A percentile compares a stretch with the other conserved stretches of the same genome.
Conservation (phyloP, 2,797 vertebrate species). For the Xenopus petersii region DNA sequence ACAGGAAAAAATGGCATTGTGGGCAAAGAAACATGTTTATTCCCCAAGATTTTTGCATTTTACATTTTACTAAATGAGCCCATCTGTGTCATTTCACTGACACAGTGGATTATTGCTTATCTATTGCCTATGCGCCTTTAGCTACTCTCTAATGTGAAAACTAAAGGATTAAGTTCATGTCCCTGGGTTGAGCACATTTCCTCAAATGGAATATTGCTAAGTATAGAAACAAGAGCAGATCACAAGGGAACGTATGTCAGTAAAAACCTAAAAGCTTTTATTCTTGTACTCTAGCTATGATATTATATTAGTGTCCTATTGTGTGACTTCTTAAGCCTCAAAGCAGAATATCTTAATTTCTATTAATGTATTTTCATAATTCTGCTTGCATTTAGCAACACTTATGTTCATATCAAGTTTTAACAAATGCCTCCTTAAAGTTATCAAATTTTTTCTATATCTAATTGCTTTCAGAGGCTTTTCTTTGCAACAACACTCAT, state of each 20-base stretch:
- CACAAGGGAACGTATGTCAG: constrained; percentile 47
- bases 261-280: constrained; percentile 53
- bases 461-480: no score
- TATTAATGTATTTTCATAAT: no score
- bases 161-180: constrained; percentile 50
- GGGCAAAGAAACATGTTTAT: no score
- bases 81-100: background rate
- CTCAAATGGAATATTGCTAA: constrained; percentile 56
- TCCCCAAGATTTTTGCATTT: no score
- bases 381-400: no score
- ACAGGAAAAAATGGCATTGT: no score
- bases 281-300: constrained; percentile 41
- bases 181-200: constrained; percentile 52
- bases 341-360: no score
- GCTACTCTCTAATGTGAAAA: constrained; percentile 32
- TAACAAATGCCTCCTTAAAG: no score
- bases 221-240: constrained; percentile 59
- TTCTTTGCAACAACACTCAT: no score
- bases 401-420: no score
- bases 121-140: constrained; percentile 2
- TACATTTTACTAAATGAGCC: no score
- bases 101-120: background rate
- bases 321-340: constrained; percentile 27
- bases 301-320: constrained; percentile 28
- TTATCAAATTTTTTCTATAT: no score